Base-by-base conservation (phyloP, 2,113 vertebrate species). In the Danio rerio region DNA sequence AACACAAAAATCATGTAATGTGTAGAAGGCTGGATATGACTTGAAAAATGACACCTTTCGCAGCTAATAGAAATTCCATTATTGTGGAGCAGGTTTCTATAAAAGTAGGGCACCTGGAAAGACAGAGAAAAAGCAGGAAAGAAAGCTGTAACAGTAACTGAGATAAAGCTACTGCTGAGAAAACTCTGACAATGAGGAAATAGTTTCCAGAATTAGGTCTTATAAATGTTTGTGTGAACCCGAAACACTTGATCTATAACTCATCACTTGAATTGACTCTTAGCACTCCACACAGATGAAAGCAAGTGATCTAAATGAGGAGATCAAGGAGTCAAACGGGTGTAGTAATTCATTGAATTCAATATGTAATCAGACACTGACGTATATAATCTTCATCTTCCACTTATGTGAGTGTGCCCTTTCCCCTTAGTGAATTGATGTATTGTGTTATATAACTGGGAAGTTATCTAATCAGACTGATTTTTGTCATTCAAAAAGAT, bases 21-120 rank as follows among this genome's bases (percentile, higher is more conserved):
- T 52, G 43, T 50, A 77, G 12, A 47, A 50, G n/a, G 45, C 50
- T 49, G 18, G 15, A 52, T 42, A 8, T 55, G 50, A 55, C 65
- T 53, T 66, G 76, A 79, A 66, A 78, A 79, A 66, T 79, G 21
- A 79, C 49, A 53, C 62, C 61, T 43, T 79, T 79, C 45, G 40
- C 62, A 42, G 18, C 9, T 56, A 42, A 74, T 58, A 74, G 49
- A 65, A 65, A 79, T 66, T 49, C 59, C 75, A 74, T 49, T 59
- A 75, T 74, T 75, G 12, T 45, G 55, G 59, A 82, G 59, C 58
- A 63, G 69, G 69, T 63, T 42, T 73, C 47, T 82, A 7, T 82
- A 65, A 63, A 82, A 69, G 55, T 72, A 63, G 75, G 75, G 58
- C 75, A 63, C 43, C 16, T 66, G 42, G 43, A 58, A 62, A 40